Percentiles rank a stretch among this genome's conserved stretches.
Evolutionary conservation across 2,888 invertebrate genomes (phyloP).

Genomic region (Eupithecia subumbrata): DNA sequence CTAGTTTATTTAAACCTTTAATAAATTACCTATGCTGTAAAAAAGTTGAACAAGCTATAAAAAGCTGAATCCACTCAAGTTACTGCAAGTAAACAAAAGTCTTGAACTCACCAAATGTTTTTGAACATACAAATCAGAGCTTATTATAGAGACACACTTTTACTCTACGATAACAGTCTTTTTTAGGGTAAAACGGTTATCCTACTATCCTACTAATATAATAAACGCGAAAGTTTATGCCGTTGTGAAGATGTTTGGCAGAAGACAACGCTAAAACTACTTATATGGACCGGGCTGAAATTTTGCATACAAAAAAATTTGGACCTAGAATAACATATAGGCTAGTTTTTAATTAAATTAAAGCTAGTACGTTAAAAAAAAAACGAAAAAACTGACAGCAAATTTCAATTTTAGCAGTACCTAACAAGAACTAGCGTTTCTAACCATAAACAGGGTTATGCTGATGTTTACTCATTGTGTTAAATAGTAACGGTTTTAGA

Average conservation of each 20-base stretch:
- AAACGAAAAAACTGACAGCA: background rate
- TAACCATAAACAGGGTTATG: constrained; percentile 56
- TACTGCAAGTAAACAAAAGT: background rate
- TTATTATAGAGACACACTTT: background rate
- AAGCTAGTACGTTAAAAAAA: background rate
- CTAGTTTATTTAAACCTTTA: background rate
- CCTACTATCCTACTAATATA: background rate
- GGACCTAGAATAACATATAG: too few relatives aligned
- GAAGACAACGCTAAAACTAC: too few relatives aligned
- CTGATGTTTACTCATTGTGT: constrained; percentile 66
- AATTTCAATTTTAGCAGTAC: background rate
- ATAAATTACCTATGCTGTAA: background rate
- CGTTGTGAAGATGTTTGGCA: too few relatives aligned
- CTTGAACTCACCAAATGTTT: background rate
- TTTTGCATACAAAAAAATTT: too few relatives aligned
- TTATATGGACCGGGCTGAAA: too few relatives aligned
- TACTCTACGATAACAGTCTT: background rate
- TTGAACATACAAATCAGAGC: background rate
- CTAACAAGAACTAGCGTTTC: constrained; percentile 46
- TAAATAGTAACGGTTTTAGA: constrained; percentile 70
- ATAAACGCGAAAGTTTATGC: background rate
- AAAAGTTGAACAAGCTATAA: background rate
- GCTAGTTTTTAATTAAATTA: too few relatives aligned
- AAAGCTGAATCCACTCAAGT: background rate
- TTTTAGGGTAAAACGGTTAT: background rate